These are phyloP conservation scores for Pandemis heparana DNA, from an alignment of 2,888 invertebrate species.

Conservation along the genomic window DNA sequence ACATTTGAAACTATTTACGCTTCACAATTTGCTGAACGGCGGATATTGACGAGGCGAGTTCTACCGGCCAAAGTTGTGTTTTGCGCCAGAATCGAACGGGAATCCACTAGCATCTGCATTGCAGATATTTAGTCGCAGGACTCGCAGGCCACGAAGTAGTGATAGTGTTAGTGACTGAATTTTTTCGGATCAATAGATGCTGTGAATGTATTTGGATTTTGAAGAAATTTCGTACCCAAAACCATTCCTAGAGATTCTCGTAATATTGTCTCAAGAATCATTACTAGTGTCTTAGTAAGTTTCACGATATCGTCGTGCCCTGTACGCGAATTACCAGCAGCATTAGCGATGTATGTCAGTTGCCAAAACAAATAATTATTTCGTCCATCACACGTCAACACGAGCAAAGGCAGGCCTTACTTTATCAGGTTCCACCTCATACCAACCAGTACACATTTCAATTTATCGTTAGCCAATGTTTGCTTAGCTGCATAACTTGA, in stretches of 20 bases:
- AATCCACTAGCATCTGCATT: constrained; percentile 25
- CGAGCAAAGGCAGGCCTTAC: constrained; percentile 8
- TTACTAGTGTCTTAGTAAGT: not conserved
- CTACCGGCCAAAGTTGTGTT: not conserved
- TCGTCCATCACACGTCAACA: constrained; percentile 50
- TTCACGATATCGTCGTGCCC: not conserved
- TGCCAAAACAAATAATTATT: constrained; percentile 62
- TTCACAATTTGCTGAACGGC: constrained; percentile 5
- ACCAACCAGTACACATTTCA: constrained; percentile 7
- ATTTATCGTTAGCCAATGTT: constrained; percentile 15
- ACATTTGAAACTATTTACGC: constrained; percentile 18
- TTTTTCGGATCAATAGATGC: constrained; percentile 33
- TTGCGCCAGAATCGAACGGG: constrained; percentile 1
- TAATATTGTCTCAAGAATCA: not conserved
- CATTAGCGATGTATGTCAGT: constrained; percentile 54
- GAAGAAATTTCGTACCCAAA: constrained; percentile 24
- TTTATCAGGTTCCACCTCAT: constrained; percentile 1
- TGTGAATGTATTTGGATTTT: not conserved
- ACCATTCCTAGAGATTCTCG: too few relatives aligned
- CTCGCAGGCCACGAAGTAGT: not conserved
- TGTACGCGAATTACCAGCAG: constrained; percentile 47
- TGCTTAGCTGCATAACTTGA: constrained; percentile 27
- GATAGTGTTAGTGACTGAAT: too few relatives aligned
- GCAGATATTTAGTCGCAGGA: too few relatives aligned
- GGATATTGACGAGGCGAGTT: not conserved